Base-by-base conservation (phyloP, 2,888 invertebrate genomes). In the Diaperis boleti region DNA sequence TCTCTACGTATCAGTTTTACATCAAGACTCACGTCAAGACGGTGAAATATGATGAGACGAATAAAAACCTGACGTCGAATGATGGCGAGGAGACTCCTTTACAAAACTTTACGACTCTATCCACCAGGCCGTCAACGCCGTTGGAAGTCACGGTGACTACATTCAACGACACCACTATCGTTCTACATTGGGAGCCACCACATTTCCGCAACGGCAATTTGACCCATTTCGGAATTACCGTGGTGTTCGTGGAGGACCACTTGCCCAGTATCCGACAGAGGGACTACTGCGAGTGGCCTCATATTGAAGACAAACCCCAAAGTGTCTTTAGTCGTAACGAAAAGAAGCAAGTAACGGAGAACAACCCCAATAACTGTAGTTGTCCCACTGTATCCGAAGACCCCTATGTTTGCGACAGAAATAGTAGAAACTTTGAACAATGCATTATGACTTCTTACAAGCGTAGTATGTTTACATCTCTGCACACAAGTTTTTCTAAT, bases 1-100 rank as follows among this genome's bases (percentile, higher is more conserved):
- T 84, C 77, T 91, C 91, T 0, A 84, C 84, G 41, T 95, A 95
- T 78, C 91, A 89, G 0, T 87, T 87, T 59, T 90, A 91, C 74
- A 86, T 95, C 7, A 88, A 89, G 74, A 72, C 68, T 5, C 76
- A 77, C 55, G 65, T 65, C 0, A 71, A 69, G 3, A n/a, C n/a
- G n/a, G n/a, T n/a, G n/a, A n/a, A n/a, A n/a, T n/a, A n/a, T n/a
- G n/a, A n/a, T n/a, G n/a, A n/a, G n/a, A n/a, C n/a, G n/a, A n/a
- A n/a, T n/a, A n/a, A n/a, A n/a, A 66, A 65, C 3, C 89, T 90
- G 0, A n/a, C 4, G 8, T 7, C 8, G 3, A 31, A 31, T 6
- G 80, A 80, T 29, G 87, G 87, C 0, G 88, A 86, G 3, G 86
- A 88, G 73, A 89, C 88, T 69, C 79, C 83, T 90, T 5, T 77